phyloP scores from a whole-genome alignment of 2,113 vertebrate genomes.

The Archocentrus centrarchus region DNA sequence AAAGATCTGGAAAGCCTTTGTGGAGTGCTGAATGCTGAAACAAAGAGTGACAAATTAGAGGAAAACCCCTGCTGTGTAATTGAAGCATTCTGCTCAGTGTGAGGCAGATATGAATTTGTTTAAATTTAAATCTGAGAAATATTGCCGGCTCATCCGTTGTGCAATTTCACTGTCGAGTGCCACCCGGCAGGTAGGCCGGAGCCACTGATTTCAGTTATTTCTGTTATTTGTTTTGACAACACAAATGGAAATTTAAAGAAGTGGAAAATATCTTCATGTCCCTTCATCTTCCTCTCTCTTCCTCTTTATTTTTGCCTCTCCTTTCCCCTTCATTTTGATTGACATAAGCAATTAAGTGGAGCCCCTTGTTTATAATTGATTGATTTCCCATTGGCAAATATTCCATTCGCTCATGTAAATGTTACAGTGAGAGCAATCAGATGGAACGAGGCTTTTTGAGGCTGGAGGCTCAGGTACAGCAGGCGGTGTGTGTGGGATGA shows the following conservation, averaged over 20 bases:
- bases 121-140: slow-evolving; percentile 21
- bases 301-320: not conserved
- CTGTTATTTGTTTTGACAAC: slow-evolving; percentile 19
- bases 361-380: slow-evolving; percentile 26
- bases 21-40: slow-evolving; percentile 1
- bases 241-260: not conserved
- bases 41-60: slow-evolving; percentile 31
- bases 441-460: not conserved
- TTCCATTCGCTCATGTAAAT: not conserved
- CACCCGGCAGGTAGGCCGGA: slow-evolving; percentile 36
- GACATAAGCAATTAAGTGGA: slow-evolving; percentile 25
- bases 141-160: slow-evolving; percentile 34
- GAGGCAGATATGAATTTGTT: not conserved
- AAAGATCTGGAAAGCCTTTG: not conserved
- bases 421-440: slow-evolving; percentile 33
- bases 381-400: slow-evolving; percentile 25
- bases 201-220: slow-evolving; percentile 18
- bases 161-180: slow-evolving; percentile 55
- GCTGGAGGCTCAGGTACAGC: slow-evolving; percentile 38
- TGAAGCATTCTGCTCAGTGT: slow-evolving; percentile 21
- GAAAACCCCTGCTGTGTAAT: not conserved
- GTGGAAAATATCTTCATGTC: not conserved
- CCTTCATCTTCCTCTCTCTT: not conserved
- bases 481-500: not conserved
- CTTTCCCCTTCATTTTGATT: slow-evolving; percentile 19